phyloP scores from a whole-genome alignment of 2,113 vertebrate genomes.

The Panurus biarmicus region DNA sequence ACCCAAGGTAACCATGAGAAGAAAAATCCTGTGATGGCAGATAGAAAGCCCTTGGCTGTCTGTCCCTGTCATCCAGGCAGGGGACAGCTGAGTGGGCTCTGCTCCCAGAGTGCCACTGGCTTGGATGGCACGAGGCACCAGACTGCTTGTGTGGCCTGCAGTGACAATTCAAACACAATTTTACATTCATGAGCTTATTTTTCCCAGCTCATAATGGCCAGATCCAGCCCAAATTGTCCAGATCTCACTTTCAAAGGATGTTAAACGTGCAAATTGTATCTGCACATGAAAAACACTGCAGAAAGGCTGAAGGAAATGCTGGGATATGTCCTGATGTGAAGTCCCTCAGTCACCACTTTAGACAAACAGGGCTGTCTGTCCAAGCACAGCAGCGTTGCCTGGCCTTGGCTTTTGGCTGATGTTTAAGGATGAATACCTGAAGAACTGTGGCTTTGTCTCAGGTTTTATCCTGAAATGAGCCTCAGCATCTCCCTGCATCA shows the following conservation, averaged over 20 bases:
- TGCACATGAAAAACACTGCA: background rate
- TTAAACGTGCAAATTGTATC: background rate
- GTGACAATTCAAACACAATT: background rate
- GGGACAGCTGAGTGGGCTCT: background rate
- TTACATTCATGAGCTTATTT: background rate
- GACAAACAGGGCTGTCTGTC: background rate
- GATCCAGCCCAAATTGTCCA: background rate
- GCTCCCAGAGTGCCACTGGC: background rate
- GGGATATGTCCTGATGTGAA: background rate
- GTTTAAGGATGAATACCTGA: background rate
- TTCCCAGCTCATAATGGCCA: background rate
- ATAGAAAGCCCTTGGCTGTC: background rate
- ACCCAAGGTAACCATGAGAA: background rate
- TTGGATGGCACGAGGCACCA: background rate
- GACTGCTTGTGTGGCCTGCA: background rate
- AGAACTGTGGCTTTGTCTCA: background rate
- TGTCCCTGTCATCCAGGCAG: background rate
- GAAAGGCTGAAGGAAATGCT: background rate
- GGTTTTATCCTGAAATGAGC: background rate
- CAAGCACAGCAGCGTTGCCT: rapidly evolving
- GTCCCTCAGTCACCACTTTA: background rate
- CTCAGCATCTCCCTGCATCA: background rate
- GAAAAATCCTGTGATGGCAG: background rate
- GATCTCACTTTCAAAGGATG: background rate
- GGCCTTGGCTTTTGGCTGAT: background rate